These are phyloP conservation scores for Tenthredo distinguenda DNA, from an alignment of 2,888 invertebrate genomes.

Conservation along the genomic window DNA sequence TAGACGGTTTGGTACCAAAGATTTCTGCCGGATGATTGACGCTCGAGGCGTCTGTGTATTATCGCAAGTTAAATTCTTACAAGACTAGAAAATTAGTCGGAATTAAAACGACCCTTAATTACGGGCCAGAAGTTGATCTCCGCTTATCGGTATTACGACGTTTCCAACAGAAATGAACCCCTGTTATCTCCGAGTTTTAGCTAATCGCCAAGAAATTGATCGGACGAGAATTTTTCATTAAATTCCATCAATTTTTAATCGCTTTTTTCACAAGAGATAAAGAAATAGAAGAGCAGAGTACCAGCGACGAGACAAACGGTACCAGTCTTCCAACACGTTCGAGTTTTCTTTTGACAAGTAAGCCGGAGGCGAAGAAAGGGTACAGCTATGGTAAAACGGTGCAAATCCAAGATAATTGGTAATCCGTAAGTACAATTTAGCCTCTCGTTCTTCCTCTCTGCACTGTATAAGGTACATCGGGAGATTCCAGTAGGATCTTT, in stretches of 20 bases:
- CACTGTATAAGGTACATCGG: neutral
- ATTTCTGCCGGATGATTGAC: neutral
- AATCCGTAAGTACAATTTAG: slow-evolving; percentile 28
- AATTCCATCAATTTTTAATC: neutral
- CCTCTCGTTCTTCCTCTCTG: neutral
- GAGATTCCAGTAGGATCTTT: slow-evolving; percentile 15
- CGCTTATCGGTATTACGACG: neutral
- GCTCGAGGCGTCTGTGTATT: neutral
- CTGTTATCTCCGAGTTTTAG: neutral
- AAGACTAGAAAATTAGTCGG: neutral
- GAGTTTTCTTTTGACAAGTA: neutral
- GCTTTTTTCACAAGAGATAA: neutral
- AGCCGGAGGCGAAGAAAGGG: neutral
- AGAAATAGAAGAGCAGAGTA: neutral
- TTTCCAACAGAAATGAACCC: neutral
- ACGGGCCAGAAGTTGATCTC: neutral
- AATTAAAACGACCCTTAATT: neutral
- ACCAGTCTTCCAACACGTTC: neutral
- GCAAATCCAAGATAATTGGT: slow-evolving; percentile 40
- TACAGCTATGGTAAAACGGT: neutral
- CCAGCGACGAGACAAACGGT: neutral
- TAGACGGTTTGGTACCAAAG: neutral
- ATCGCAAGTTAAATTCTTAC: neutral
- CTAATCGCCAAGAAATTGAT: neutral
- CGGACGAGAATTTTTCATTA: neutral